These are phyloP conservation scores for Blastobasis lacticolella DNA, from an alignment of 2,888 invertebrate species.

Conservation along the genomic window DNA sequence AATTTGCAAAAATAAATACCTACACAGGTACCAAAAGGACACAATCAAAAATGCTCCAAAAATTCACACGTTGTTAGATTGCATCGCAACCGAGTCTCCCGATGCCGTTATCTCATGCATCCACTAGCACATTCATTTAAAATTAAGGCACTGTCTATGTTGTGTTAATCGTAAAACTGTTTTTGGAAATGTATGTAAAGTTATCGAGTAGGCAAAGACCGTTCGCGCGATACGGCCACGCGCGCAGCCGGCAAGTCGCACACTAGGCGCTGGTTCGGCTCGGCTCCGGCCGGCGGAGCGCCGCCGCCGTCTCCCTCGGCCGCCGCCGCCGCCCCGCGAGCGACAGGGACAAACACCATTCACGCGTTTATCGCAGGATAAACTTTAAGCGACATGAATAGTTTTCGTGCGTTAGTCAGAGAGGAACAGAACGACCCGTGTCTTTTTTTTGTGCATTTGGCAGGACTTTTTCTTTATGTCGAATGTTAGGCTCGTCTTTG, in stretches of 20 bases:
- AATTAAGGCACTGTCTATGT: slow-evolving; percentile 57
- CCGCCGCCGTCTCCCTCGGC: slow-evolving; percentile 64
- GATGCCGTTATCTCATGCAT: slow-evolving; percentile 55
- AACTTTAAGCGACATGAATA: slow-evolving; percentile 64
- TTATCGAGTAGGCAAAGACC: slow-evolving; percentile 58
- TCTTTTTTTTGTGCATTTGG: slow-evolving; percentile 61
- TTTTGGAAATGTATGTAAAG: slow-evolving; percentile 46
- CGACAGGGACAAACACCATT: slow-evolving; percentile 45
- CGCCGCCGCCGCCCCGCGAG: slow-evolving; percentile 29
- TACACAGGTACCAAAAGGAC: slow-evolving; percentile 58
- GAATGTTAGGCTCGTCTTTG: slow-evolving; percentile 40
- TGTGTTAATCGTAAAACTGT: slow-evolving; percentile 45
- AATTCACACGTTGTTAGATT: slow-evolving; percentile 53
- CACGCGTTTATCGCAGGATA: slow-evolving; percentile 65
- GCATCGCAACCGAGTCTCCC: slow-evolving; percentile 37
- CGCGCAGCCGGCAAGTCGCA: slow-evolving; percentile 70
- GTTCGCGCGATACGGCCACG: slow-evolving; percentile 57
- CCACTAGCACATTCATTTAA: slow-evolving; percentile 65
- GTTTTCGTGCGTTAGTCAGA: slow-evolving; percentile 59
- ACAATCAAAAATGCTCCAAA: slow-evolving; percentile 47
- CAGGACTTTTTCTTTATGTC: slow-evolving; percentile 55
- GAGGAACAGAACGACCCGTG: slow-evolving; percentile 51
- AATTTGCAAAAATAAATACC: slow-evolving; percentile 40
- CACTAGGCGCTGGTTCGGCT: slow-evolving; percentile 64
- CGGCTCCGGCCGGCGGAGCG: slow-evolving; percentile 62